Evolutionary conservation across 2,888 invertebrate genomes (phyloP).

Genomic region (Sesia apiformis): DNA sequence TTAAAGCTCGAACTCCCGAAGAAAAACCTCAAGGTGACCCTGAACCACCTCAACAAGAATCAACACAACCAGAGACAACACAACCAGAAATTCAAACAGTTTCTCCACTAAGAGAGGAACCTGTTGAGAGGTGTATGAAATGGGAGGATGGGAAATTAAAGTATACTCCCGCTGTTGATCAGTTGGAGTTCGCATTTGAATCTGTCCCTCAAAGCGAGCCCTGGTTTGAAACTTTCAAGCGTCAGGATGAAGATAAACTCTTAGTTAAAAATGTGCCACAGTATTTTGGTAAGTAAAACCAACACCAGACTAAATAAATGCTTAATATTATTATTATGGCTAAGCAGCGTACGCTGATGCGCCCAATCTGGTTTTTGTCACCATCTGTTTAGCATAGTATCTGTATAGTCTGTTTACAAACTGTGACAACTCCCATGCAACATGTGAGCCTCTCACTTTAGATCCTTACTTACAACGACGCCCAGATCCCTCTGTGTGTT

Average conservation of each 20-base stretch:
- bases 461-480: too few species aligned
- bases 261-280: conserved; percentile 75
- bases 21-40: conserved; percentile 17
- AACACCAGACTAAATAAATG: too few species aligned
- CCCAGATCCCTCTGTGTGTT: too few species aligned
- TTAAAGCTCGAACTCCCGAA: conserved; percentile 5
- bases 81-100: conserved; percentile 16
- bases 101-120: conserved; percentile 41
- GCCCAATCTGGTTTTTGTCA: too few species aligned
- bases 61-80: conserved; percentile 8
- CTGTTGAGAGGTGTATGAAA: conserved; percentile 49
- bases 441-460: too few species aligned
- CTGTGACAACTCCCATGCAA: too few species aligned
- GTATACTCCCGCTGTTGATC: conserved; percentile 72
- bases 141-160: conserved; percentile 64
- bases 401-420: too few species aligned
- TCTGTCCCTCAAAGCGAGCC: conserved; percentile 81
- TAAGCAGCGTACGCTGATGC: too few species aligned
- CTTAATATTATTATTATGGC: too few species aligned
- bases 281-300: conserved; percentile 65
- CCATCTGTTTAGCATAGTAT: too few species aligned
- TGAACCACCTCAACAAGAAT: conserved; percentile 7
- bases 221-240: conserved; percentile 85
- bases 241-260: conserved; percentile 83
- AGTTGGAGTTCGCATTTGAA: conserved; percentile 84